Conservation (phyloP, 2,888 invertebrate species). For the Fabriciana adippe region DNA sequence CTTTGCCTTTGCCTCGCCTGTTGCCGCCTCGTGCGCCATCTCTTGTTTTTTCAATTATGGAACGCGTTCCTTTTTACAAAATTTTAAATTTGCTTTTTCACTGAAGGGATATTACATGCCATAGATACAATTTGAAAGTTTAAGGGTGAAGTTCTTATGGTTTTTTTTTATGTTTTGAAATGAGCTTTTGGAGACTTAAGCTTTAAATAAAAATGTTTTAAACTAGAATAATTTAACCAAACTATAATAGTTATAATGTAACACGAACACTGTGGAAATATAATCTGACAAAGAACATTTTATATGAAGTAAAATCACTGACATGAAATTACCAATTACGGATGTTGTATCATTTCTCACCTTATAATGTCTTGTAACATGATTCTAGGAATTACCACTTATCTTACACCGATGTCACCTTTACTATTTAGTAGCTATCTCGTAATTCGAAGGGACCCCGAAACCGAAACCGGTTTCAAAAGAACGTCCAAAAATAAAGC, state of each 20-base stretch:
- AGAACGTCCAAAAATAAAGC: conserved; percentile 43
- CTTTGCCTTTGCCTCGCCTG: conserved; percentile 64
- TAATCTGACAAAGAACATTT: conserved; percentile 49
- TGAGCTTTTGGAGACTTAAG: background rate
- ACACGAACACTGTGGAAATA: conserved; percentile 39
- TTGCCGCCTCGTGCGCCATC: conserved; percentile 58
- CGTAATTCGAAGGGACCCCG: conserved; percentile 62
- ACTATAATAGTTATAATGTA: conserved; percentile 32
- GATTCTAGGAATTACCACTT: conserved; percentile 72
- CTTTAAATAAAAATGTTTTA: no score
- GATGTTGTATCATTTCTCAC: conserved; percentile 60
- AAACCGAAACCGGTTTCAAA: conserved; percentile 46
- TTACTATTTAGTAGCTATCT: conserved; percentile 55
- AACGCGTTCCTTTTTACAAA: conserved; percentile 35
- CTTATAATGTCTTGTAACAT: conserved; percentile 55
- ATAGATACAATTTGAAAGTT: conserved; percentile 11
- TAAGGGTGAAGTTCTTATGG: conserved; percentile 5
- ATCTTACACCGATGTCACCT: conserved; percentile 63
- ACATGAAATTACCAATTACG: conserved; percentile 65
- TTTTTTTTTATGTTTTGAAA: conserved; percentile 3
- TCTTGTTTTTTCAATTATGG: conserved; percentile 65
- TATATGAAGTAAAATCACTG: conserved; percentile 48
- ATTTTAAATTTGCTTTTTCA: conserved; percentile 14
- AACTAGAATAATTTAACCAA: no score
- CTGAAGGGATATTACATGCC: conserved; percentile 10